Evolutionary conservation across 2,113 vertebrate species (phyloP).

Genomic region (Mesoclemmys tuberculata): DNA sequence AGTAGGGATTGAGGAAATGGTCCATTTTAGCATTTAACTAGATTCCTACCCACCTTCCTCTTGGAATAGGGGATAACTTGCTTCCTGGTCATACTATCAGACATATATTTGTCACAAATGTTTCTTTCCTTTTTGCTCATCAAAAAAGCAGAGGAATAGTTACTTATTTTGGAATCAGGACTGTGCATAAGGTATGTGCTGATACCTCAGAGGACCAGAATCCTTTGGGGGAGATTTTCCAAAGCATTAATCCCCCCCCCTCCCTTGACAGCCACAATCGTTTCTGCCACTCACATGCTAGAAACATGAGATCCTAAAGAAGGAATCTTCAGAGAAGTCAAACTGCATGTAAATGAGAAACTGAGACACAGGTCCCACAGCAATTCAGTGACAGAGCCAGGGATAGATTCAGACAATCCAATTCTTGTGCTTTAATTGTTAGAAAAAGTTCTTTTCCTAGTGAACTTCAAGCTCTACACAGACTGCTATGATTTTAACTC

Average conservation of each 20-base stretch:
- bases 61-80: neutral
- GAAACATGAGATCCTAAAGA: neutral
- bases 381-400: constrained; percentile 12
- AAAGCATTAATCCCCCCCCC: neutral
- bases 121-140: neutral
- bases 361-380: constrained; percentile 14
- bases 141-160: neutral
- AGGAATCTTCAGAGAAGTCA: neutral
- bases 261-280: accelerated
- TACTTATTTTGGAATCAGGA: neutral
- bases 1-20: neutral
- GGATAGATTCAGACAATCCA: constrained; percentile 27
- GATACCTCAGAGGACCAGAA: neutral
- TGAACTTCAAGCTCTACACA: neutral
- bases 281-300: neutral
- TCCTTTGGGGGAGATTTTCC: neutral
- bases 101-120: neutral
- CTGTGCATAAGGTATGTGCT: neutral
- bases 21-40: neutral
- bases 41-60: neutral
- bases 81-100: neutral
- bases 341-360: neutral
- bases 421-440: neutral
- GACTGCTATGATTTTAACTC: neutral
- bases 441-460: constrained; percentile 12